Evolutionary conservation across 2,797 vertebrate species (phyloP).

Genomic region (Microchirus variegatus): DNA sequence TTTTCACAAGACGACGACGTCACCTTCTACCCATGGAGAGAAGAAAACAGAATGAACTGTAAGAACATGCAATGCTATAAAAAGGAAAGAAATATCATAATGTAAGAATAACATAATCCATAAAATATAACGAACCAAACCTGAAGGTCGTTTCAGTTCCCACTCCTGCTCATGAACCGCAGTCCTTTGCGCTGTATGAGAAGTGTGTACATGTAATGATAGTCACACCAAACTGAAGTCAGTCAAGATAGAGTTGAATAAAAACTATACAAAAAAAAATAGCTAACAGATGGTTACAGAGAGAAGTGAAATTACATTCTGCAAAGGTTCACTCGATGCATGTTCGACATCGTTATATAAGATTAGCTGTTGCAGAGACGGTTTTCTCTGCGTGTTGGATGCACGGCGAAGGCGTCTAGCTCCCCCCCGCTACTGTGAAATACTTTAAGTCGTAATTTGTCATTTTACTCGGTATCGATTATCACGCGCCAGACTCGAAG

Average conservation of each 20-base stretch:
- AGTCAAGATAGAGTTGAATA: too few species aligned
- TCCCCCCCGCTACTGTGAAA: background rate
- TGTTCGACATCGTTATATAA: too few species aligned
- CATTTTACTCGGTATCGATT: conserved; percentile 43
- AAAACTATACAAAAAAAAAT: too few species aligned
- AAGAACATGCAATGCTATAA: too few species aligned
- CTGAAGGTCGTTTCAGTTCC: too few species aligned
- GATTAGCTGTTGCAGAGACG: background rate
- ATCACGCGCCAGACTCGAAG: conserved; percentile 1
- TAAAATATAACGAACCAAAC: too few species aligned
- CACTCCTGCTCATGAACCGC: background rate
- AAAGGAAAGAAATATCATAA: too few species aligned
- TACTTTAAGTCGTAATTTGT: conserved; percentile 12
- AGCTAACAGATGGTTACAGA: too few species aligned
- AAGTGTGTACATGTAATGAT: background rate
- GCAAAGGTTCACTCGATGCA: background rate
- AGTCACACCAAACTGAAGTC: background rate
- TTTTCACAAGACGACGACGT: too few species aligned
- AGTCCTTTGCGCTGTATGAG: background rate
- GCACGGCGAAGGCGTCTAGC: background rate
- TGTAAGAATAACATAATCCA: too few species aligned
- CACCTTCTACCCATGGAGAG: too few species aligned
- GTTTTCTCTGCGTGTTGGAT: background rate
- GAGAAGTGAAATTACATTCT: background rate
- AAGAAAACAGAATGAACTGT: too few species aligned